Base-by-base conservation (phyloP, 2,113 vertebrate genomes). In the Dendropsophus ebraccatus region DNA sequence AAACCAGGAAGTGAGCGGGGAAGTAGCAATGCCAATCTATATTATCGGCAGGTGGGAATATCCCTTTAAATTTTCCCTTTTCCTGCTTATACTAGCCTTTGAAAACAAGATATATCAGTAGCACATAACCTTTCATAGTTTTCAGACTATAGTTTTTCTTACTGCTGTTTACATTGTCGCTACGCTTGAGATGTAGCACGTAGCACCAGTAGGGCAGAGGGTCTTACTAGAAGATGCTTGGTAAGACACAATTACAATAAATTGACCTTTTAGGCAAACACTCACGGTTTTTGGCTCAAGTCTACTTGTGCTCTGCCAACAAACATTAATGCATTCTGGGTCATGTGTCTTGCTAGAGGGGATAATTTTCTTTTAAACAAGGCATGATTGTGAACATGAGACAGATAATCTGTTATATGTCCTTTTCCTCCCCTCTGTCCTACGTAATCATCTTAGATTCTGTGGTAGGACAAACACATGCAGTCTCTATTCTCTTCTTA, bases 201-300 rank as follows among this genome's bases (percentile, higher is more conserved):
- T 8, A 78, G 62, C 41, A n/a, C 13, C n/a, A 81, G 19, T 30
- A 19, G 67, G n/a, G 65, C 32, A 86, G 70, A 73, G 30, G 50
- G 37, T n/a, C 25, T 62, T 19, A 47, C 19, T 32, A 37, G 19
- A 81, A 87, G 52, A 87, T 74, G 78, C 37, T 47, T 58, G 49
- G 41, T 58, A 81, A 74, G 19, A 74, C 41, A 58, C 85, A 87
- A 78, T 81, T 79, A 87, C 54, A 87, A 87, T 74, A 81, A 72
- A 87, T 81, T 87, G 85, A 87, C 85, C 85, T 87, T 87, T 87
- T 87, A 87, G 85, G 85, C 85, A 87, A 87, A 87, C 85, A 87
- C 52, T 87, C 85, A 35, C 81, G 41, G 69, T 87, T 81, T 74
- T 81, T 87, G 85, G 85, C 85, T 87, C 52, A 81, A 74, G 25